These are phyloP conservation scores for Idris sp. DNA, from an alignment of 1,140 invertebrate species.

Conservation along the genomic window DNA sequence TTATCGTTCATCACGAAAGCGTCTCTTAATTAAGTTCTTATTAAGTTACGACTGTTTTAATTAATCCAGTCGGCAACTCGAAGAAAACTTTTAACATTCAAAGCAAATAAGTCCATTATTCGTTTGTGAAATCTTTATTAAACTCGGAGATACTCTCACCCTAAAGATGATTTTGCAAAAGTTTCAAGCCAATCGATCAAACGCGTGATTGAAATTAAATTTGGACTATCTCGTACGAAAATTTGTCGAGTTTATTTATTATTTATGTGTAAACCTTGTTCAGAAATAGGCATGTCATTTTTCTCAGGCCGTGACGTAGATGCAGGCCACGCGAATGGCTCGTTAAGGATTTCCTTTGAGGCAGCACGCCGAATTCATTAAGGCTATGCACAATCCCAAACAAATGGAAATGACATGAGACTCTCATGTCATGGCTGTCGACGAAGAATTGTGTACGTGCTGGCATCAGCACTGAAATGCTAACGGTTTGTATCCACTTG, in stretches of 20 bases:
- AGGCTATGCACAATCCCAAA: constrained; percentile 45
- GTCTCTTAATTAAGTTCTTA: constrained; percentile 53
- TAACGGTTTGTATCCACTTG: constrained; percentile 64
- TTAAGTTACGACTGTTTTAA: constrained; percentile 53
- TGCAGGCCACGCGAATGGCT: constrained; percentile 47
- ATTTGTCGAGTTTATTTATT: no score
- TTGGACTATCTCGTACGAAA: no score
- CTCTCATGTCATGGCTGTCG: constrained; percentile 51
- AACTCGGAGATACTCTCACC: no score
- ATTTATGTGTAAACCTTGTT: no score
- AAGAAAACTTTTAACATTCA: constrained; percentile 27
- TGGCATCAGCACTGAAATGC: constrained; percentile 18
- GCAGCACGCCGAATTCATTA: constrained; percentile 45
- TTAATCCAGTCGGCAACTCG: constrained; percentile 44
- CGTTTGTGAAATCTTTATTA: no score
- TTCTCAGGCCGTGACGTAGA: constrained; percentile 46
- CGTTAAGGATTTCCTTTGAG: constrained; percentile 36
- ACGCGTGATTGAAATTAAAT: no score
- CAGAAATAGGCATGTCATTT: constrained; percentile 43
- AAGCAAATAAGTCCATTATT: no score
- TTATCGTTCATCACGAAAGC: constrained; percentile 35
- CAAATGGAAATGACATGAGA: constrained; percentile 41
- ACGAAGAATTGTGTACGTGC: constrained; percentile 24
- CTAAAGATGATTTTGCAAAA: no score
- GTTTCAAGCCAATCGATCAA: constrained; percentile 38